phyloP scores from a whole-genome alignment of 1,140 invertebrate genomes.

The Gonatopus flavifemur region DNA sequence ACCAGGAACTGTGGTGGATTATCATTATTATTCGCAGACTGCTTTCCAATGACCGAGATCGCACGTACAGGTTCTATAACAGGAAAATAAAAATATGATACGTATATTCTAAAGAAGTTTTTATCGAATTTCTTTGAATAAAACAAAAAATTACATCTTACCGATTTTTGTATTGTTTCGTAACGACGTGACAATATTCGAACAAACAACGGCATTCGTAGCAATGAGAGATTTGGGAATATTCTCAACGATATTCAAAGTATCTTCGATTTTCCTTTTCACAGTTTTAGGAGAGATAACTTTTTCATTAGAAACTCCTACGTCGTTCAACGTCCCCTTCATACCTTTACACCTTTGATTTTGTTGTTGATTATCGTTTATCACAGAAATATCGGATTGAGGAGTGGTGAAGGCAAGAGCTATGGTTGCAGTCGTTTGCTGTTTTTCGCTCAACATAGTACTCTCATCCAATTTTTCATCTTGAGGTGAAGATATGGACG shows the following conservation, averaged over 20 bases:
- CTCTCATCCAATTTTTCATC: no score
- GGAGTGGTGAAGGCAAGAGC: conserved; percentile 43
- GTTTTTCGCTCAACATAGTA: no score
- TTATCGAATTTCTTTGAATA: no score
- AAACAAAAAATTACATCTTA: conserved; percentile 29
- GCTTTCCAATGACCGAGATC: conserved; percentile 30
- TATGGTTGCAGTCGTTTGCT: conserved; percentile 38
- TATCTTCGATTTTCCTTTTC: conserved; percentile 51
- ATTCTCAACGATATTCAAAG: conserved; percentile 18
- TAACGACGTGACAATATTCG: conserved; percentile 31
- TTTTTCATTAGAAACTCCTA: conserved; percentile 31
- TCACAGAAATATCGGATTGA: conserved; percentile 29
- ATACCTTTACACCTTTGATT: conserved; percentile 33
- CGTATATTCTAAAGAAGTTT: no score
- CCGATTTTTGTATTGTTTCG: conserved; percentile 46
- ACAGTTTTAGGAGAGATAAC: conserved; percentile 44
- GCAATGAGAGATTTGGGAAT: conserved; percentile 30
- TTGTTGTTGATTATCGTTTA: conserved; percentile 30
- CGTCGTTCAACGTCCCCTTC: conserved; percentile 33
- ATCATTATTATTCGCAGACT: conserved; percentile 32
- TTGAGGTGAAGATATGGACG: conserved; percentile 19
- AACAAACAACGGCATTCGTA: conserved; percentile 24
- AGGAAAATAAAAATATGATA: conserved; percentile 15
- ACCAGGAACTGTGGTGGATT: conserved; percentile 38
- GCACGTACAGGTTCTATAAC: conserved; percentile 35